These are phyloP conservation scores for Zaprionus gabonicus DNA, from an alignment of 1,140 invertebrate genomes.

Conservation along the genomic window DNA sequence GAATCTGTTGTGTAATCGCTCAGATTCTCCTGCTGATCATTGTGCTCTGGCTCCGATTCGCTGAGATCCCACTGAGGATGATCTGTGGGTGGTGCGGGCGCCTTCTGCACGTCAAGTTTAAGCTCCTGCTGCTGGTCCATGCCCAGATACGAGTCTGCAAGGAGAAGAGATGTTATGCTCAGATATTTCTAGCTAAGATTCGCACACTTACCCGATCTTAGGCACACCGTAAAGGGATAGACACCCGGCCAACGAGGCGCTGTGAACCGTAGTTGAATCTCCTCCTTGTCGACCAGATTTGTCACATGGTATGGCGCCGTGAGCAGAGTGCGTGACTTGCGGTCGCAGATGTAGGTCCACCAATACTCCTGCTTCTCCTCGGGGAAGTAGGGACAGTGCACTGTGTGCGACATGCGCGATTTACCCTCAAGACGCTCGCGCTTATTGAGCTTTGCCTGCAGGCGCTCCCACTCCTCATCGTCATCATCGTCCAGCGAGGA, in stretches of 20 bases:
- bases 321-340: slow-evolving; percentile 94
- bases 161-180: not conserved
- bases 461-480: slow-evolving; percentile 90
- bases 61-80: slow-evolving; percentile 98
- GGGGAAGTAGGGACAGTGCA: slow-evolving; percentile 98
- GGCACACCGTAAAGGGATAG: slow-evolving; percentile 97
- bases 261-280: slow-evolving; percentile 97
- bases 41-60: slow-evolving; percentile 94
- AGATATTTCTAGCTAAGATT: not conserved
- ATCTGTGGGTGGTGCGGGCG: slow-evolving; percentile 93
- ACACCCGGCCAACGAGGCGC: slow-evolving; percentile 96
- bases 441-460: slow-evolving; percentile 90
- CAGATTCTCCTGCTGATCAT: slow-evolving; percentile 87
- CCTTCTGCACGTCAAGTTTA: slow-evolving; percentile 98
- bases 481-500: slow-evolving; percentile 89
- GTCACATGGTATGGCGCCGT: slow-evolving; percentile 97
- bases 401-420: slow-evolving; percentile 96
- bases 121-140: slow-evolving; percentile 96
- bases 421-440: slow-evolving; percentile 96
- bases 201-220: slow-evolving; percentile 88
- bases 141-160: slow-evolving; percentile 95
- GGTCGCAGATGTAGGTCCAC: slow-evolving; percentile 99
- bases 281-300: slow-evolving; percentile 90
- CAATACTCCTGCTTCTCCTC: slow-evolving; percentile 99
- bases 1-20: slow-evolving; percentile 88